Conservation (phyloP, 37 sponge, comb jelly and placozoan genomes). For the Chondrilla cf. caribensis region DNA sequence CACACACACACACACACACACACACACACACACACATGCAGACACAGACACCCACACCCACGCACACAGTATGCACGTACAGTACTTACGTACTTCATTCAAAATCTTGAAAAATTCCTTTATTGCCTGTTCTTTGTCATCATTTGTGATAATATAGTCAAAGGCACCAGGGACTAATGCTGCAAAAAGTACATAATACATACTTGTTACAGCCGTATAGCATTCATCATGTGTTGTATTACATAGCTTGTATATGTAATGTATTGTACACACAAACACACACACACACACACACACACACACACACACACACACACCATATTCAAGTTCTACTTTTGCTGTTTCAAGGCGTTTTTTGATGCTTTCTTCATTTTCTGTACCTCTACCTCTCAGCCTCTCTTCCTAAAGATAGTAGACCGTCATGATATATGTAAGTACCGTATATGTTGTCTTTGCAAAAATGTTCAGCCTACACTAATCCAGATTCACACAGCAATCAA, state of each 20-base stretch:
- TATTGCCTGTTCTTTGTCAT: conserved; percentile 69
- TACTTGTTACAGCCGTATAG: not conserved
- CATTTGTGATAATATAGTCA: conserved; percentile 89
- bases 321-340: conserved; percentile 84
- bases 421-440: not conserved
- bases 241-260: not conserved
- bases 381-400: conserved; percentile 74
- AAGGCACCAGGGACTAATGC: conserved; percentile 82
- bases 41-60: not conserved
- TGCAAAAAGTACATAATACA: conserved; percentile 7
- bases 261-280: not conserved
- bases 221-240: not conserved
- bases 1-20: not conserved
- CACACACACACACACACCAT: conserved; percentile 54
- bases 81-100: conserved; percentile 31
- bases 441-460: not conserved
- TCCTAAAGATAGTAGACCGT: conserved; percentile 46
- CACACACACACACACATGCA: not conserved
- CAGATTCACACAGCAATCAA: too few relatives aligned
- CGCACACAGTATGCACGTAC: not conserved
- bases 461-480: too few relatives aligned
- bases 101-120: conserved; percentile 29
- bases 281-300: conserved; percentile 10
- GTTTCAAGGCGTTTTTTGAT: conserved; percentile 70
- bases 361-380: conserved; percentile 89